Conservation (phyloP, 2,797 vertebrate genomes). For the Oreortyx pictus region DNA sequence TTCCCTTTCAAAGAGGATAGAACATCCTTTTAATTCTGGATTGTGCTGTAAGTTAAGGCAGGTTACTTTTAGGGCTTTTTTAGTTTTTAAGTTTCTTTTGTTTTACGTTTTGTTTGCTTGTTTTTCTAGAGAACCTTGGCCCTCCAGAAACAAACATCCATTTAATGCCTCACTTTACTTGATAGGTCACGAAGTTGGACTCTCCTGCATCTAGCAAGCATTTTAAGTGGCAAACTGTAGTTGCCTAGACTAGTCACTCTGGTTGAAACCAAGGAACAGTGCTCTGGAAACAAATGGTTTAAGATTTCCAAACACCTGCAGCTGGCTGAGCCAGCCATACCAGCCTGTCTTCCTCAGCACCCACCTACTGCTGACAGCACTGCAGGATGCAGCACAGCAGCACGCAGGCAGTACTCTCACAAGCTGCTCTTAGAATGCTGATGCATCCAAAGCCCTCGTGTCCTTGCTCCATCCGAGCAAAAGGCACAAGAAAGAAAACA, state of each 20-base stretch:
- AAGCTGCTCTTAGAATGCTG: neutral
- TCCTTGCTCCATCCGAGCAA: neutral
- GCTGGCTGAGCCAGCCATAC: neutral
- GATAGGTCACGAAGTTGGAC: neutral
- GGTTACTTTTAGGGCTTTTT: neutral
- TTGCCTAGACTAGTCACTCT: neutral
- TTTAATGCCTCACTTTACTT: neutral
- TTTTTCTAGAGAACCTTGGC: too few species aligned
- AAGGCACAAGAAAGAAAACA: neutral
- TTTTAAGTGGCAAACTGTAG: neutral
- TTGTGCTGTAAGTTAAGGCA: neutral
- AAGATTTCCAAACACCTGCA: neutral
- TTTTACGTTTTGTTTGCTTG: too few species aligned
- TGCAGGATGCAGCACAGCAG: neutral
- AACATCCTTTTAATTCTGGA: neutral
- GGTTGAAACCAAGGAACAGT: neutral
- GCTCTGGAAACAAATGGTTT: neutral
- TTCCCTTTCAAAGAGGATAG: neutral
- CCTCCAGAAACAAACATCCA: neutral
- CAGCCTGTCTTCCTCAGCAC: neutral
- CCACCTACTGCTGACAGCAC: neutral
- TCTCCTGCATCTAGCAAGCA: neutral
- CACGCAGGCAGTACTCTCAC: neutral
- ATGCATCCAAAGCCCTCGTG: neutral
- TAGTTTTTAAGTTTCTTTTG: too few species aligned